Conservation (phyloP, 1,140 invertebrate genomes). For the Palaemon carinicauda region DNA sequence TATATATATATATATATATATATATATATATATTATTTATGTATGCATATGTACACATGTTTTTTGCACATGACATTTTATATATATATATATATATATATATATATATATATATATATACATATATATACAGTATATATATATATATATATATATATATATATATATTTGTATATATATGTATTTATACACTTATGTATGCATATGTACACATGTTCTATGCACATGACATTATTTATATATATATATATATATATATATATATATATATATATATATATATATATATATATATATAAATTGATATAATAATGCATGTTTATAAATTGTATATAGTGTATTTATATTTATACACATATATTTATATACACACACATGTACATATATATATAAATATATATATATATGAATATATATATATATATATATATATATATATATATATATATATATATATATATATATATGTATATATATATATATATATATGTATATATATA, state of each 20-base stretch:
- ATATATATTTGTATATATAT: not conserved
- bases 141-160: not conserved
- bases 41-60: not conserved
- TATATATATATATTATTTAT: not conserved
- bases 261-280: not conserved
- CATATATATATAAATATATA: not conserved
- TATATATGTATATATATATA: not conserved
- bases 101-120: not conserved
- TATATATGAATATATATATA: not conserved
- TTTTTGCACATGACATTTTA: too few relatives aligned
- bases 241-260: not conserved
- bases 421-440: not conserved
- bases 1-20: not conserved
- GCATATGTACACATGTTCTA: too few relatives aligned
- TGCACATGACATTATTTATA: too few relatives aligned
- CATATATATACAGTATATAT: not conserved
- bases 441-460: not conserved
- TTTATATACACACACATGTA: not conserved
- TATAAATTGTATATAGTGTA: too few relatives aligned
- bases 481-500: not conserved
- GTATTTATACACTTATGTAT: not conserved
- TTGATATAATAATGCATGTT: too few relatives aligned
- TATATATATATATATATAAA: not conserved
- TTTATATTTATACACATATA: not conserved
- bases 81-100: not conserved